phyloP scores from a whole-genome alignment of 2,113 vertebrate genomes.

The Calyptommatus sinebrachiatus region DNA sequence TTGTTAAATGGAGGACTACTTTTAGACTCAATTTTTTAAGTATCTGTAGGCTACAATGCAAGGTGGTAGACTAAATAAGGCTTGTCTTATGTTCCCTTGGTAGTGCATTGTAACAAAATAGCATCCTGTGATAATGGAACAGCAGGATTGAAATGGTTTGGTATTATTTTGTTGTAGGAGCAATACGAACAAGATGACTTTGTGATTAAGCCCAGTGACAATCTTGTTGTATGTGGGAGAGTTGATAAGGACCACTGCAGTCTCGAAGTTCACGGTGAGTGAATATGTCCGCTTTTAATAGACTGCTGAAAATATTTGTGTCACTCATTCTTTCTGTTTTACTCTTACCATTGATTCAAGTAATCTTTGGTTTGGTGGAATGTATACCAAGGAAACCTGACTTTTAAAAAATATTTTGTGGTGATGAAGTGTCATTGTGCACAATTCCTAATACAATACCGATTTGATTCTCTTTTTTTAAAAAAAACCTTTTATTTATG shows the following conservation, averaged over 20 bases:
- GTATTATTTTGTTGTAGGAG: constrained; percentile 72
- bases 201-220: constrained; percentile 88
- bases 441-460: no score
- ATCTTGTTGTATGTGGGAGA: constrained; percentile 86
- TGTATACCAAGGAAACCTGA: background rate
- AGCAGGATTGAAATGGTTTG: background rate
- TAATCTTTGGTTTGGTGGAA: background rate
- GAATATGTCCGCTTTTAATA: background rate
- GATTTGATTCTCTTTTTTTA: no score
- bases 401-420: background rate
- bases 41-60: no score
- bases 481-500: no score
- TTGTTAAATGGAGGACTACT: background rate
- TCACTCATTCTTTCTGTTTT: background rate
- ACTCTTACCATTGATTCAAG: background rate
- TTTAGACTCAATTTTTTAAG: no score
- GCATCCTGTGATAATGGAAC: background rate
- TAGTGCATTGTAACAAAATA: background rate
- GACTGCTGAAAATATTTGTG: background rate
- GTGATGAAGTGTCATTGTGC: background rate
- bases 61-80: background rate
- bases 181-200: constrained; percentile 96
- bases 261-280: constrained; percentile 87
- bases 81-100: background rate
- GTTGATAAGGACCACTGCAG: constrained; percentile 91